phyloP scores from a whole-genome alignment of 2,113 vertebrate species.

The Urocynchramus pylzowi region DNA sequence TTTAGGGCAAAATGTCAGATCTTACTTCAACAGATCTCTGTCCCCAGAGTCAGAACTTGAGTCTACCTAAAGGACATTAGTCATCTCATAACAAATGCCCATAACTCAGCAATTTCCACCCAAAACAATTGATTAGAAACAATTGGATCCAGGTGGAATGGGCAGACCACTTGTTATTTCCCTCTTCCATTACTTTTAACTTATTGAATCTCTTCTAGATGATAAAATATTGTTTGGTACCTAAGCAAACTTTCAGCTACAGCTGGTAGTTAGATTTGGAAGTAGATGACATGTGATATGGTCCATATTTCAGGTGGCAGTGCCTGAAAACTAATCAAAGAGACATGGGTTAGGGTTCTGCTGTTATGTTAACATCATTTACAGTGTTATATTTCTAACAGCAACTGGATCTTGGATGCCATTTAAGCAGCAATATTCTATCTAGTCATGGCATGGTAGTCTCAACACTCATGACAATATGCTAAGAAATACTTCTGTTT shows the following conservation, averaged over 20 bases:
- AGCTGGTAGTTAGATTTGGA: not conserved
- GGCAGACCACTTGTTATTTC: not conserved
- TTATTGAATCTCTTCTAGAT: not conserved
- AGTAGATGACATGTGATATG: not conserved
- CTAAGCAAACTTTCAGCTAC: not conserved
- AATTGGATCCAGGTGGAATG: slow-evolving; percentile 16
- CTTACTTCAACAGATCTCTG: slow-evolving; percentile 18
- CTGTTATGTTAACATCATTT: not conserved
- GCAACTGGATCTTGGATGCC: not conserved
- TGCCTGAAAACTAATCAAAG: not conserved
- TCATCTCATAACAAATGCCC: not conserved
- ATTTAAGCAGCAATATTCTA: not conserved
- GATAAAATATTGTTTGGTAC: not conserved
- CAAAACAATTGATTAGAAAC: not conserved
- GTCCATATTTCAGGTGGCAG: not conserved
- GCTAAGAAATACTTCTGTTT: not conserved
- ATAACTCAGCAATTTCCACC: slow-evolving; percentile 3
- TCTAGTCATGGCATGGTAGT: not conserved
- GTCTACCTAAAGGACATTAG: not conserved
- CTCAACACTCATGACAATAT: not conserved
- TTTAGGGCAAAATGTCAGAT: slow-evolving; percentile 53
- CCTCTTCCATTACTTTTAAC: not conserved
- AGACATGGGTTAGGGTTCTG: not conserved
- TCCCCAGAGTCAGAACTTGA: slow-evolving; percentile 4
- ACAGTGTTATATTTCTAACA: not conserved